Evolutionary conservation across 2,797 vertebrate genomes (phyloP), one percentile per base, ranked within the genome.

Genomic region (Bradypus variegatus): DNA sequence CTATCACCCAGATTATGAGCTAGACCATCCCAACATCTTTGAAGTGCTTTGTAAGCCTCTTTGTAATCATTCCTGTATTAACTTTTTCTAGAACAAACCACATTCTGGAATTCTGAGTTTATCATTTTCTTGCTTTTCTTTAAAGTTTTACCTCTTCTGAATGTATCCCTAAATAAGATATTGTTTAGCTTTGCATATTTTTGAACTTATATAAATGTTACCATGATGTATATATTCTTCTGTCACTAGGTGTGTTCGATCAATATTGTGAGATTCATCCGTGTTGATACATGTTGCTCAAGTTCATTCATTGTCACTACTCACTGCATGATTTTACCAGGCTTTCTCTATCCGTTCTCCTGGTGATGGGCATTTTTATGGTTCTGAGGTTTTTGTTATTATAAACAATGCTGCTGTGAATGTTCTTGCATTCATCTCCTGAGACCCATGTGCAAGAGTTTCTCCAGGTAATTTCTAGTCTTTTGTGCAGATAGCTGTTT

Each of bases 181-280:
- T 41, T 84, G 62, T 82, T 92, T 18, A 64, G 36, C 60, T 92
- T 87, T 75, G 80, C 53, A 41, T 75, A 77, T 41, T 85, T 88
- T 92, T 78, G 36, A 81, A 78, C 50, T 92, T 92, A 67, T 0
- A 38, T 93, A 84, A 89, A 75, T 41, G 48, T 79, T 81, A 53
- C 36, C 25, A 25, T 50, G 36, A 50, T 19, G n/a, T 23, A 23
- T 53, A 73, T 76, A 38, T 55, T 65, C 48, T 55, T 72, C 64
- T 76, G n/a, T 58, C 16, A 19, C 53, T 55, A 31, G 62, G 3
- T 69, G 67, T 80, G 62, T 76, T 69, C n/a, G 50, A 53, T 67
- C 11, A 33, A 27, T 41, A 11, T 29, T 48, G 53, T 48, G 81
- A 86, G 64, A 75, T 12, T 89, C 18, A 55, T 31, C 18, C n/a